Evolutionary conservation across 2,797 vertebrate genomes (phyloP).

Genomic region (Acanthornis magna): DNA sequence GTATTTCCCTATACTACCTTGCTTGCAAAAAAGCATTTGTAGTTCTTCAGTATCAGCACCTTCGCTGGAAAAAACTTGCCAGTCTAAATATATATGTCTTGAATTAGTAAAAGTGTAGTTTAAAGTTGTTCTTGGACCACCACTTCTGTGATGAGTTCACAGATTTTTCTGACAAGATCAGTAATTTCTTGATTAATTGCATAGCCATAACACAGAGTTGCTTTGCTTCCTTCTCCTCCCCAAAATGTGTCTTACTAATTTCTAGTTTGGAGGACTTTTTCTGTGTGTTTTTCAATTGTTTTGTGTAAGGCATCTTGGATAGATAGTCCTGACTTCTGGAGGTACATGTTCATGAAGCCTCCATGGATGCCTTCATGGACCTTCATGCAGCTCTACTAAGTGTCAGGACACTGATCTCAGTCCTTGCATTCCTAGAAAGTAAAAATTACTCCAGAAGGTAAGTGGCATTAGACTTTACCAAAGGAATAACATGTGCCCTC

Average conservation of each 20-base stretch:
- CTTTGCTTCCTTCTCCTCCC: neutral
- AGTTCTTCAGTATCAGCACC: neutral
- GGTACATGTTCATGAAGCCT: neutral
- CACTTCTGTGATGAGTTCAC: neutral
- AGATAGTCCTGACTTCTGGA: neutral
- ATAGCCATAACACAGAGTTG: neutral
- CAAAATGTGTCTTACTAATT: neutral
- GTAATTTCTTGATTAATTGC: neutral
- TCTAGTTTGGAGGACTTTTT: neutral
- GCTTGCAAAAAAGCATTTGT: neutral
- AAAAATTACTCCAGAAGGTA: neutral
- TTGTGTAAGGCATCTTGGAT: neutral
- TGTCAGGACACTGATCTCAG: neutral
- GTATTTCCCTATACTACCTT: neutral
- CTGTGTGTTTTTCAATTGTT: neutral
- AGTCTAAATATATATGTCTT: neutral
- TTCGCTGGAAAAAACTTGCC: neutral
- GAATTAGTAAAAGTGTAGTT: neutral
- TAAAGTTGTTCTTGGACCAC: neutral
- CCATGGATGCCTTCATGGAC: neutral
- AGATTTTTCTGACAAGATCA: neutral
- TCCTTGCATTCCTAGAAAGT: neutral
- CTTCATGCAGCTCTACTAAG: neutral
- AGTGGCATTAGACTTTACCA: neutral
- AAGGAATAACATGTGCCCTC: neutral